Base-by-base conservation (phyloP, 2,888 invertebrate genomes). In the Ophraella communa region DNA sequence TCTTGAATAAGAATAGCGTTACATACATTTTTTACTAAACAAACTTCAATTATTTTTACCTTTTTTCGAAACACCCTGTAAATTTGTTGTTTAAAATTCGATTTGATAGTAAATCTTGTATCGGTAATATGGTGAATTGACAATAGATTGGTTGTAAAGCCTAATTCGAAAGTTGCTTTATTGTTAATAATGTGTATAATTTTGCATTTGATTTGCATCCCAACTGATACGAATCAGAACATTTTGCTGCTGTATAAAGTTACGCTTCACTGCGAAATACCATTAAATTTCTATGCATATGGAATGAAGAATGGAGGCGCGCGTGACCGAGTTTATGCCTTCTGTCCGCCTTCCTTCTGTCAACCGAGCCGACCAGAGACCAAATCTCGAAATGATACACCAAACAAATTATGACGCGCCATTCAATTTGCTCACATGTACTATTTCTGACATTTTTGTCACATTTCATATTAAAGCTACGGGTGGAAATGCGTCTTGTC, bases 211-310 rank as follows among this genome's bases (percentile, higher is more conserved):
- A 82, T 81, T 81, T 81, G 80, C 81, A 81, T 82, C 77, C 76
- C 77, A 79, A 79, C 81, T 81, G 80, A 81, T 80, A 80, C 77
- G 79, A 79, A 81, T 80, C 78, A 79, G 75, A 79, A 79, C 78
- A 80, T 81, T 81, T 80, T 80, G 80, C 77, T 77, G 75, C 77
- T 76, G 78, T 77, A 77, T 68, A 71, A 78, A 79, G 78, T 80
- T 79, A 78, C 77, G 78, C 77, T 77, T 74, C 76, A 77, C 74
- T 80, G 79, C 79, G 79, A 80, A 80, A 80, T 79, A 77, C 78
- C 77, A 80, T 81, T 81, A 81, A 80, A 77, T 81, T 82, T 81
- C 81, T 77, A 81, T 82, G 81, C 81, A 82, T 82, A 81, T 79
- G 78, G 79, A 82, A 81, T 81, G 80, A 80, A 80, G 79, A 79